Evolutionary conservation across 2,888 invertebrate genomes (phyloP), one percentile per base, ranked within the genome.

Genomic region (Crossocerus cetratus): DNA sequence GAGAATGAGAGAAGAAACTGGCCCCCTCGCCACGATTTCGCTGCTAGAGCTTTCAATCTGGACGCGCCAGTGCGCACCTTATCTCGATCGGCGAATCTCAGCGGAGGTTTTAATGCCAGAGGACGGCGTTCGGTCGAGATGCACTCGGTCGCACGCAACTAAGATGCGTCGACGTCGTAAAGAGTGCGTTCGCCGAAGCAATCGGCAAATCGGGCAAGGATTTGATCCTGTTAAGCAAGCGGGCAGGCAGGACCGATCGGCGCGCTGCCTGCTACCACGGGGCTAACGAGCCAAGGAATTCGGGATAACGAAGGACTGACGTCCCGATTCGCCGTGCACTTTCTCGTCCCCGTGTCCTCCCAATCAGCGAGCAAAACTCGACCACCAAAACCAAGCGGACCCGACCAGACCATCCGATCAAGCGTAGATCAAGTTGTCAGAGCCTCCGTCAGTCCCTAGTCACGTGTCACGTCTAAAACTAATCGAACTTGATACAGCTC

Each of bases 51-150:
- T 79, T 78, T 81, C 76, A 77, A 70, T 61, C 62, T 32, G 32
- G 8, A 32, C 32, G 32, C 32, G 32, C 32, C 60, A 76, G 62
- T 55, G 71, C 67, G 76, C 65, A 44, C 69, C 78, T 84, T 85
- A 84, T 85, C 86, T 81, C 59, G 72, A 80, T 78, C 80, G 69
- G 65, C 74, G 70, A 80, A 84, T 87, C 86, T 84, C 3, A 79
- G 82, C 72, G 71, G 54, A 53, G 72, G 58, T 57, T 57, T 49
- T 49, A 60, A 64, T 45, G 73, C 55, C 8, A 16, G 21, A 65
- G 20, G 61, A 67, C 60, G 60, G 49, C 53, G 45, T 22, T 44
- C n/a, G 13, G 16, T 21, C 20, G 54, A 55, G 11, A 32, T 32
- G 8, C 8, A 0, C 11, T 32, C 32, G 32, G 32, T 8, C 32